Conservation (phyloP, 2,797 vertebrate genomes). For the Forpus xanthops region DNA sequence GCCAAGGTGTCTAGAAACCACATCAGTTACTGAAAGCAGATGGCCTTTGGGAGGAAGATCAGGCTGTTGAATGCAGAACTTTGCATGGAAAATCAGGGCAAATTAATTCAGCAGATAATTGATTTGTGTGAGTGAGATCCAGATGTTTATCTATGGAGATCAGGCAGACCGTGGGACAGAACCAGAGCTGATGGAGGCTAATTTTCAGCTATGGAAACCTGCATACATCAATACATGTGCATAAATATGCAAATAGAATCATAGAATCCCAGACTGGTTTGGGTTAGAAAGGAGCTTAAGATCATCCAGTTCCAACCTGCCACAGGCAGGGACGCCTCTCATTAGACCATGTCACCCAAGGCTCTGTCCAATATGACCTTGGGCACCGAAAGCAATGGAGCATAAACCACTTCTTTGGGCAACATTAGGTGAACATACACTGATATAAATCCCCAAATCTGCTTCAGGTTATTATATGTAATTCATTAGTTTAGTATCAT, state of each 20-base stretch:
- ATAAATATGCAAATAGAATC: neutral
- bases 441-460: neutral
- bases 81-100: neutral
- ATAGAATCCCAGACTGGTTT: neutral
- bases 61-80: neutral
- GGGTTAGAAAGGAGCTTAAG: neutral
- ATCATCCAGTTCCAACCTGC: neutral
- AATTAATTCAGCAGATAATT: neutral
- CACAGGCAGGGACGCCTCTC: neutral
- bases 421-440: neutral
- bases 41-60: neutral
- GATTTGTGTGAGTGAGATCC: neutral
- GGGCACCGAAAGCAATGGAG: neutral
- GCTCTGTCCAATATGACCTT: neutral
- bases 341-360: neutral
- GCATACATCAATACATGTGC: neutral
- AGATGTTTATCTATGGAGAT: neutral
- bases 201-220: neutral
- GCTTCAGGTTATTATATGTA: neutral
- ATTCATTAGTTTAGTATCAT: neutral
- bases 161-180: neutral
- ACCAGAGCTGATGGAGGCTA: neutral
- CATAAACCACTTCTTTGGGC: neutral
- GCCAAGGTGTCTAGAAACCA: neutral
- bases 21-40: neutral